phyloP scores from a whole-genome alignment of 2,113 vertebrate species.

The Mystacornis crossleyi region DNA sequence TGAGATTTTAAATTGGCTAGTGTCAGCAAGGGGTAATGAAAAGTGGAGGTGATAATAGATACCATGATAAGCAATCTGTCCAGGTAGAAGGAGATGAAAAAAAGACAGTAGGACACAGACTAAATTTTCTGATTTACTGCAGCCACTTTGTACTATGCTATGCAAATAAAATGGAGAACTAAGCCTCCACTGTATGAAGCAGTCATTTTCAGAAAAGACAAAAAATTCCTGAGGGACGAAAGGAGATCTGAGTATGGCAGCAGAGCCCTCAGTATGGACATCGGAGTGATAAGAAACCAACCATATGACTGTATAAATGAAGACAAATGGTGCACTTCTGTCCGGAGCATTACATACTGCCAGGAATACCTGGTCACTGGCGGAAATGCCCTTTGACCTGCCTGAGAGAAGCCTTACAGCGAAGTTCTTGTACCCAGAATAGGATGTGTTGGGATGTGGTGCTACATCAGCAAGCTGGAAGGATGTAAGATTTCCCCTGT shows the following conservation, averaged over 20 bases:
- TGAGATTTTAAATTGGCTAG: conserved; percentile 6
- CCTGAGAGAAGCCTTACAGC: neutral
- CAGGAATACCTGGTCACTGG: neutral
- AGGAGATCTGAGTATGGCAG: neutral
- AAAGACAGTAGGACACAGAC: neutral
- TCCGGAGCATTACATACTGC: neutral
- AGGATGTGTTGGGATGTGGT: neutral
- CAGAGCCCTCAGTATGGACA: neutral
- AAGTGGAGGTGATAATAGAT: conserved; percentile 37
- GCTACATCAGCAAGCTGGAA: neutral
- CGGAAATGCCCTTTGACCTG: neutral
- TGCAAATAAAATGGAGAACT: neutral
- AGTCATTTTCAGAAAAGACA: neutral
- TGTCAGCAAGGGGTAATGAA: conserved; percentile 6
- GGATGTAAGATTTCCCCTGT: neutral
- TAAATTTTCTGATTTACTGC: neutral
- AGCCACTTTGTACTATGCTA: neutral
- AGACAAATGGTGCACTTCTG: neutral
- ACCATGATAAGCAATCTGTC: neutral
- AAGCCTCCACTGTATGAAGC: neutral
- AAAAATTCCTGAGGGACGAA: neutral
- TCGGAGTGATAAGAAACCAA: neutral
- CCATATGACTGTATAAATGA: neutral
- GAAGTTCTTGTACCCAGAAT: neutral
- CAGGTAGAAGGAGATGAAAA: neutral